Evolutionary conservation across 2,888 invertebrate genomes (phyloP).

Genomic region (Sphinx pinastri): DNA sequence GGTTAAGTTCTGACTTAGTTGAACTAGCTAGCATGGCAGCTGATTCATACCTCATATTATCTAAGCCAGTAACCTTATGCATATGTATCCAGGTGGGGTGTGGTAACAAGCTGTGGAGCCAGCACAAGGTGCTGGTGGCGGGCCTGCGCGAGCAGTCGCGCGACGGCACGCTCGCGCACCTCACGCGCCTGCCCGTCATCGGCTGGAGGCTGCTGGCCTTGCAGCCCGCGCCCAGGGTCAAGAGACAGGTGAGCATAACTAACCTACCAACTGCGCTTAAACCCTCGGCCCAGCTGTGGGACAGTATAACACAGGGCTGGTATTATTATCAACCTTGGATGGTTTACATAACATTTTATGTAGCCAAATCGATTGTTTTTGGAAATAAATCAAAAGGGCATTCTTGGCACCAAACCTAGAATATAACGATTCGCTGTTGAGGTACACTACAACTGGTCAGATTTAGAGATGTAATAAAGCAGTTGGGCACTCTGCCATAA

Average conservation of each 20-base stretch:
- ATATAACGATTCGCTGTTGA: too few relatives aligned
- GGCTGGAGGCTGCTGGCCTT: conserved; percentile 86
- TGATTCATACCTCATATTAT: too few relatives aligned
- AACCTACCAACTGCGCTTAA: neutral
- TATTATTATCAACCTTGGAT: neutral
- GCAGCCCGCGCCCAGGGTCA: conserved; percentile 62
- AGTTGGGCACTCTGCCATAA: too few relatives aligned
- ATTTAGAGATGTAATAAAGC: too few relatives aligned
- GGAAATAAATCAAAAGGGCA: too few relatives aligned
- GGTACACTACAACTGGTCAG: too few relatives aligned
- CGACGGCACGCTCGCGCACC: conserved; percentile 88
- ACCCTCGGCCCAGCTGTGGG: too few relatives aligned
- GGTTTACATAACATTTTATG: too few relatives aligned
- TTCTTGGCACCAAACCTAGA: too few relatives aligned
- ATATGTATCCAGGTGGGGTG: conserved; percentile 86
- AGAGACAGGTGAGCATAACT: conserved; percentile 64
- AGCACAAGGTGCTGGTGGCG: conserved; percentile 86
- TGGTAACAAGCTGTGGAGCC: conserved; percentile 87
- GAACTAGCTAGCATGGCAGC: too few relatives aligned
- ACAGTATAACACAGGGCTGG: neutral
- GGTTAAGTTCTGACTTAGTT: too few relatives aligned
- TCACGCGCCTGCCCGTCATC: conserved; percentile 87
- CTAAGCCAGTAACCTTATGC: neutral
- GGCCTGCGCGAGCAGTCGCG: conserved; percentile 87
- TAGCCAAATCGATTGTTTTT: too few relatives aligned